Evolutionary conservation across 1,140 invertebrate genomes (phyloP).

Genomic region (Pseudomyrmex sp.): DNA sequence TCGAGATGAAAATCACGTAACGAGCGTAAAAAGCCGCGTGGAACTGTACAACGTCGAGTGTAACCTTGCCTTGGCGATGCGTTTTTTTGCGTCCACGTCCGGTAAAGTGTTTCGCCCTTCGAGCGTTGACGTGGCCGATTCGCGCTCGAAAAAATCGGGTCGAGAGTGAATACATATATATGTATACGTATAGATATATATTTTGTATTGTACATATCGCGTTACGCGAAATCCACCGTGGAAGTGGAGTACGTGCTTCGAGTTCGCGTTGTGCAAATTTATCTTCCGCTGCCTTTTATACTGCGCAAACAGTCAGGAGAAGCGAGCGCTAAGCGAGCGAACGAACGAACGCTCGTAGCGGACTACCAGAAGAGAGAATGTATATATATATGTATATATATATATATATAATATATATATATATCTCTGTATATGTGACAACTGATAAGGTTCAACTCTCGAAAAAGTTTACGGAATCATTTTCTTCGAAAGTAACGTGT

Average conservation of each 20-base stretch:
- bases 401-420: no score
- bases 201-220: background rate
- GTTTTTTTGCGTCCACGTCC: conserved; percentile 26
- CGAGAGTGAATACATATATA: no score
- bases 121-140: conserved; percentile 9
- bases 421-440: background rate
- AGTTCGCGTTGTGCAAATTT: conserved; percentile 39
- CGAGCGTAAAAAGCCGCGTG: conserved; percentile 27
- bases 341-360: background rate
- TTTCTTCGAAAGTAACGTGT: background rate
- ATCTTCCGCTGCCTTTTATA: background rate
- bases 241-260: conserved; percentile 15
- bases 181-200: no score
- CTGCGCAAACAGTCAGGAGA: conserved; percentile 7
- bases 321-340: background rate
- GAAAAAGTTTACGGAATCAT: background rate
- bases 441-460: background rate
- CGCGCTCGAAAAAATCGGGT: conserved; percentile 33
- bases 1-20: conserved; percentile 61
- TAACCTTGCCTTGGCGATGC: conserved; percentile 25
- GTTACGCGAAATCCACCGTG: conserved; percentile 12
- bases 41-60: conserved; percentile 41
- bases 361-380: background rate
- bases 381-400: no score
- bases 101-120: conserved; percentile 26